Evolutionary conservation across 2,888 invertebrate species (phyloP).

Genomic region (Mythimna vitellina): DNA sequence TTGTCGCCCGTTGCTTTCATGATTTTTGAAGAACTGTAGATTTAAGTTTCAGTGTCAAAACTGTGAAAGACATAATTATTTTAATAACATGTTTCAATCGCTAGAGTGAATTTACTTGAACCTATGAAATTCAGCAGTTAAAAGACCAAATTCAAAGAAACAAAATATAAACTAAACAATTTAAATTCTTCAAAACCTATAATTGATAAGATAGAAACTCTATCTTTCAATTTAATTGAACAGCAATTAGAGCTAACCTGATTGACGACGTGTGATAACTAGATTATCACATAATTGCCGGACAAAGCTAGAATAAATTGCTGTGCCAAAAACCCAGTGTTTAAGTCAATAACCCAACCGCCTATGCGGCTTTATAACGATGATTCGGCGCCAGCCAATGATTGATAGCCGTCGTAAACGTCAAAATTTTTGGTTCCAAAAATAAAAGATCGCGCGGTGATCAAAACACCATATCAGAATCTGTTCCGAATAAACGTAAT

Average conservation of each 20-base stretch:
- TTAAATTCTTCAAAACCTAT: not conserved
- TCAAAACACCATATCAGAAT: slow-evolving; percentile 73
- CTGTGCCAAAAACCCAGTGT: slow-evolving; percentile 65
- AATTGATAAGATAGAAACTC: not conserved
- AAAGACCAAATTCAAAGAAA: not conserved
- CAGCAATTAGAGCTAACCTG: slow-evolving; percentile 38
- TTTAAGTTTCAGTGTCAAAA: not conserved
- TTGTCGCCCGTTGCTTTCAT: not conserved
- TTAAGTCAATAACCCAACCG: slow-evolving; percentile 74
- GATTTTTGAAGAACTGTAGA: not conserved
- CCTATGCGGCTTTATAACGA: slow-evolving; percentile 74
- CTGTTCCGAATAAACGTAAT: slow-evolving; percentile 71
- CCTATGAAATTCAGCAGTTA: no score
- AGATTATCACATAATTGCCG: slow-evolving; percentile 48
- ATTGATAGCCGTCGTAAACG: slow-evolving; percentile 81
- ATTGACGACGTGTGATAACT: slow-evolving; percentile 62
- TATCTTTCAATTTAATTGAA: slow-evolving; percentile 6
- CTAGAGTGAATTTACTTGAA: not conserved
- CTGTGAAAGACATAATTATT: not conserved
- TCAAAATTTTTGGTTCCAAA: slow-evolving; percentile 75
- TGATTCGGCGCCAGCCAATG: slow-evolving; percentile 80
- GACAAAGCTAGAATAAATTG: slow-evolving; percentile 59
- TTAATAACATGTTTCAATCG: not conserved
- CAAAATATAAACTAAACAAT: not conserved
- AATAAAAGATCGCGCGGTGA: slow-evolving; percentile 73